phyloP scores from a whole-genome alignment of 1,140 invertebrate genomes.

The Drosophila mojavensis region DNA sequence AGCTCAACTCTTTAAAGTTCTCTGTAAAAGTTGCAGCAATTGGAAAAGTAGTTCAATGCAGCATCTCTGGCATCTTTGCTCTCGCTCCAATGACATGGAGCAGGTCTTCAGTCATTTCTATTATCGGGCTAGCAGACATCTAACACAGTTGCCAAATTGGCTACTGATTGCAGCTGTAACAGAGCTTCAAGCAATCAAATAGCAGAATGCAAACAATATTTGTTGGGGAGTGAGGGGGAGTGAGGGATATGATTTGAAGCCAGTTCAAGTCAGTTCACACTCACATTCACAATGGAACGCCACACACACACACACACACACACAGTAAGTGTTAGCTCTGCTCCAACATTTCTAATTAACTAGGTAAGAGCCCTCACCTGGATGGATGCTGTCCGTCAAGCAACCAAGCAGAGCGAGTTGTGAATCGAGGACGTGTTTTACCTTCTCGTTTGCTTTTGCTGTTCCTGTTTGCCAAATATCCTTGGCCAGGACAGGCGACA shows the following conservation, averaged over 20 bases:
- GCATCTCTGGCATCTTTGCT: no score
- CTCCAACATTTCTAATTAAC: slow-evolving; percentile 38
- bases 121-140: slow-evolving; percentile 15
- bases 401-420: neutral
- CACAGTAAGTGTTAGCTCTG: slow-evolving; percentile 8
- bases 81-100: no score
- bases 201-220: slow-evolving; percentile 24
- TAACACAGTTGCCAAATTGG: slow-evolving; percentile 31
- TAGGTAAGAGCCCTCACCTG: slow-evolving; percentile 8
- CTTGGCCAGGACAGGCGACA: neutral
- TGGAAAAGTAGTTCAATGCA: no score
- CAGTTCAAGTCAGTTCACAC: slow-evolving; percentile 23
- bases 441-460: no score
- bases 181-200: slow-evolving; percentile 13
- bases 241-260: no score
- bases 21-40: no score
- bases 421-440: neutral
- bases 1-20: neutral
- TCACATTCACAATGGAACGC: slow-evolving; percentile 20
- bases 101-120: neutral
- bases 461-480: neutral
- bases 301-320: slow-evolving; percentile 20
- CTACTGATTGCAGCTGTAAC: slow-evolving; percentile 21
- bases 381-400: slow-evolving; percentile 4
- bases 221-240: no score